A percentile compares a stretch with the other conserved stretches of the same genome.
Evolutionary conservation across 2,888 invertebrate species (phyloP).

Genomic region (Falcaria lacertinaria): DNA sequence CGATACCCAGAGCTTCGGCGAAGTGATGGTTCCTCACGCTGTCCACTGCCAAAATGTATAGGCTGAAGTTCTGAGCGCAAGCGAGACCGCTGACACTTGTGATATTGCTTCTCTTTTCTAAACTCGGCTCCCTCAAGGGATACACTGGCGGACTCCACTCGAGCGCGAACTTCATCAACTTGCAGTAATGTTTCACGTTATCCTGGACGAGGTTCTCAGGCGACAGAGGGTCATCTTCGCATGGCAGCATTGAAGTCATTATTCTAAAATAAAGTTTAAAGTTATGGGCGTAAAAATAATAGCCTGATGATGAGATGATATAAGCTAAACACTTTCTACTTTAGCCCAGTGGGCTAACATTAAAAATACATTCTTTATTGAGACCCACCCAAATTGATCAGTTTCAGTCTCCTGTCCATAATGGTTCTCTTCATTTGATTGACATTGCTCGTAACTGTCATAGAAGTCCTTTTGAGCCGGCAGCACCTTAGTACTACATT

Average conservation of each 20-base stretch:
- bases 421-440: conserved; percentile 41
- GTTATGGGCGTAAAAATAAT: too few relatives aligned
- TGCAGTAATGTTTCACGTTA: conserved; percentile 58
- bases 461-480: conserved; percentile 60
- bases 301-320: too few relatives aligned
- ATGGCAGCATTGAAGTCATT: conserved; percentile 65
- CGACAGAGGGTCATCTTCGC: conserved; percentile 74
- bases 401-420: conserved; percentile 29
- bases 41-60: conserved; percentile 84
- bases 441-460: conserved; percentile 57
- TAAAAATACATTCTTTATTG: too few relatives aligned
- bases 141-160: conserved; percentile 53
- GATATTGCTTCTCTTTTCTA: conserved; percentile 33
- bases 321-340: too few relatives aligned
- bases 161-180: conserved; percentile 57
- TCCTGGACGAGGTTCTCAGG: conserved; percentile 71
- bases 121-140: conserved; percentile 30
- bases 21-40: conserved; percentile 85
- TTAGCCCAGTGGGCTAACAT: too few relatives aligned
- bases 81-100: conserved; percentile 66
- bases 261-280: conserved; percentile 53
- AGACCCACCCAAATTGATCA: conserved; percentile 44
- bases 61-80: conserved; percentile 58
- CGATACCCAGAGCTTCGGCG: conserved; percentile 86
- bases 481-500: conserved; percentile 47